Evolutionary conservation across 2,888 invertebrate species (phyloP).

Genomic region (Stratiomys singularior): DNA sequence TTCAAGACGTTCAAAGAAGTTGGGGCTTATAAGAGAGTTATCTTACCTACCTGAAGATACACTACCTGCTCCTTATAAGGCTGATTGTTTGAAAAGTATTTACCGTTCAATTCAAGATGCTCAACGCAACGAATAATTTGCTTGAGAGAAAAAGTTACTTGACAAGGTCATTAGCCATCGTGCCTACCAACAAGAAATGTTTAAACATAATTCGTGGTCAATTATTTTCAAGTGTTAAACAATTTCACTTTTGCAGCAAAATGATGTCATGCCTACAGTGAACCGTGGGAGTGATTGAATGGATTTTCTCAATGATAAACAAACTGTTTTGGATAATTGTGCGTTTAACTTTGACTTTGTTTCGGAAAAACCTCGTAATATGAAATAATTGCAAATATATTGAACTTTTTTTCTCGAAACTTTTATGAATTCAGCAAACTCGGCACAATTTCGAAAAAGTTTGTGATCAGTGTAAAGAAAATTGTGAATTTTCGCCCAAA

Average conservation of each 20-base stretch:
- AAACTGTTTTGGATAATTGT: too few species aligned
- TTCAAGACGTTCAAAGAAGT: neutral
- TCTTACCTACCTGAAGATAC: neutral
- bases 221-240: neutral
- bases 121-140: neutral
- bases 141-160: slow-evolving; percentile 2
- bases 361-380: too few species aligned
- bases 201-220: neutral
- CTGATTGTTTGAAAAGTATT: neutral
- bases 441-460: too few species aligned
- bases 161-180: slow-evolving; percentile 2
- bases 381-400: too few species aligned
- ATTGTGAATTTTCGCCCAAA: too few species aligned
- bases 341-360: too few species aligned
- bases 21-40: too few species aligned
- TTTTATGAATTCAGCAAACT: too few species aligned
- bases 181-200: neutral
- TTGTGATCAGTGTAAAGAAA: too few species aligned
- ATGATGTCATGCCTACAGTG: neutral
- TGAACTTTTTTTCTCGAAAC: too few species aligned
- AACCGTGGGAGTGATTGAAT: too few species aligned
- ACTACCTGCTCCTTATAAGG: neutral
- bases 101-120: slow-evolving; percentile 11
- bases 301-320: too few species aligned
- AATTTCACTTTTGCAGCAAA: neutral